phyloP scores from a whole-genome alignment of 2,113 vertebrate species.

The Sprattus sprattus region DNA sequence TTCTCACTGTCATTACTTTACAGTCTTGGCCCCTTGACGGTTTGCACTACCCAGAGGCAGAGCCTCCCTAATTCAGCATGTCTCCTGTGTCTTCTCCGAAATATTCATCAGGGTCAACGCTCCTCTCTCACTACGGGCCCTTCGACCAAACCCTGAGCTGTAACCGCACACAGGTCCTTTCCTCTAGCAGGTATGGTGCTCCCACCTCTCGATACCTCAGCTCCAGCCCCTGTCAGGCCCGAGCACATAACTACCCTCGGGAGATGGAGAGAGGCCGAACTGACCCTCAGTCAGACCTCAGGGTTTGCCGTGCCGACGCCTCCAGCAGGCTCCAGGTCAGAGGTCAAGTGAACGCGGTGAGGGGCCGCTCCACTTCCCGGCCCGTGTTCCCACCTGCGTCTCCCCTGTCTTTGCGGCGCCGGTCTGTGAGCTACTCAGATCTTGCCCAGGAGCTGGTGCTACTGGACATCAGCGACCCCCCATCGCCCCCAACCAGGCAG shows the following conservation, averaged over 20 bases:
- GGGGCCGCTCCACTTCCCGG: slow-evolving; percentile 58
- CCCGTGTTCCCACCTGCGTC: slow-evolving; percentile 25
- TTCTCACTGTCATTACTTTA: background rate
- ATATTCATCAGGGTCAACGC: slow-evolving; percentile 66
- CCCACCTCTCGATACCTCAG: slow-evolving; percentile 66
- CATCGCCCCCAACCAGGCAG: slow-evolving; percentile 31
- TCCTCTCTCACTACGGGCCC: slow-evolving; percentile 61
- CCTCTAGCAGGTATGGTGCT: slow-evolving; percentile 64
- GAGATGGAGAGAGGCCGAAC: slow-evolving; percentile 60
- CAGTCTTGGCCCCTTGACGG: background rate
- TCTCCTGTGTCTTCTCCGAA: slow-evolving; percentile 84
- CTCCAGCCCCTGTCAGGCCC: slow-evolving; percentile 53
- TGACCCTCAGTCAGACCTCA: slow-evolving; percentile 60
- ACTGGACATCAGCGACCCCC: slow-evolving; percentile 67
- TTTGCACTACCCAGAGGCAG: too few relatives aligned
- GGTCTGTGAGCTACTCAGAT: slow-evolving; percentile 77
- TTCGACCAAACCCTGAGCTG: slow-evolving; percentile 50
- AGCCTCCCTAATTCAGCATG: slow-evolving; percentile 59
- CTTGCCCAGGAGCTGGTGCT: slow-evolving; percentile 73
- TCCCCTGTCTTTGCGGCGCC: slow-evolving; percentile 64
- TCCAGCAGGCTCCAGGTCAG: slow-evolving; percentile 59
- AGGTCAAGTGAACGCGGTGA: slow-evolving; percentile 53
- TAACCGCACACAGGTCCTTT: slow-evolving; percentile 68
- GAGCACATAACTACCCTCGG: slow-evolving; percentile 55
- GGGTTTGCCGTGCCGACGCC: slow-evolving; percentile 63